Percentiles rank a stretch among this genome's conserved stretches.
Evolutionary conservation across 1,140 invertebrate species (phyloP).

Genomic region (Drosophila hydei): DNA sequence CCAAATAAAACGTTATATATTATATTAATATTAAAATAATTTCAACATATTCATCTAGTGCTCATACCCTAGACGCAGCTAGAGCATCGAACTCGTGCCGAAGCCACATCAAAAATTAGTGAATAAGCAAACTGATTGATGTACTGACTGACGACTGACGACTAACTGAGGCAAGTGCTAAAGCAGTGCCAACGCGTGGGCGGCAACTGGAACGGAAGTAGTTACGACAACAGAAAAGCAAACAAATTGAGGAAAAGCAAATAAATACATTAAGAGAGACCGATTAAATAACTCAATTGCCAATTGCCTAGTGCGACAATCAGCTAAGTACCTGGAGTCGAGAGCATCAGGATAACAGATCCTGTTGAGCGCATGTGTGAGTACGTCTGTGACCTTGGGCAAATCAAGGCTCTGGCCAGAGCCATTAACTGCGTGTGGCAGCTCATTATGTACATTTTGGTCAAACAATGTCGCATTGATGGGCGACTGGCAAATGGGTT

Average conservation of each 20-base stretch:
- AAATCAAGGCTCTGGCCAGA: slow-evolving; percentile 55
- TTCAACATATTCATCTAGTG: too few species aligned
- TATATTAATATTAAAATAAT: background rate
- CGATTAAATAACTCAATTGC: slow-evolving; percentile 59
- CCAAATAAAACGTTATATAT: too few species aligned
- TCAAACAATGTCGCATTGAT: slow-evolving; percentile 68
- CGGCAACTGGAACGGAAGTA: slow-evolving; percentile 61
- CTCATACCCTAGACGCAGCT: background rate
- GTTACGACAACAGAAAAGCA: slow-evolving; percentile 38
- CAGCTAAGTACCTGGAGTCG: slow-evolving; percentile 45
- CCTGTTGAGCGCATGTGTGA: background rate
- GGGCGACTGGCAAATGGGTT: slow-evolving; percentile 29
- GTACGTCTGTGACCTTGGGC: slow-evolving; percentile 51
- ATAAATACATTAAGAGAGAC: slow-evolving; percentile 59
- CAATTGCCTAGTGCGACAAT: slow-evolving; percentile 45
- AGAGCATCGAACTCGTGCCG: slow-evolving; percentile 22
- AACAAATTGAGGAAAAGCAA: slow-evolving; percentile 20
- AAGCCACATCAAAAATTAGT: slow-evolving; percentile 47
- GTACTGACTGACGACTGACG: slow-evolving; percentile 2
- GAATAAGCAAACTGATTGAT: slow-evolving; percentile 30
- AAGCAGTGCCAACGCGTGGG: slow-evolving; percentile 6
- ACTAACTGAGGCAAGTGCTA: background rate
- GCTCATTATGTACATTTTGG: slow-evolving; percentile 80
- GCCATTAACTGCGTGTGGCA: slow-evolving; percentile 82
- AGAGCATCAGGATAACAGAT: slow-evolving; percentile 10